Evolutionary conservation across 2,888 invertebrate species (phyloP).

Genomic region (Drosophila nr. medialis): DNA sequence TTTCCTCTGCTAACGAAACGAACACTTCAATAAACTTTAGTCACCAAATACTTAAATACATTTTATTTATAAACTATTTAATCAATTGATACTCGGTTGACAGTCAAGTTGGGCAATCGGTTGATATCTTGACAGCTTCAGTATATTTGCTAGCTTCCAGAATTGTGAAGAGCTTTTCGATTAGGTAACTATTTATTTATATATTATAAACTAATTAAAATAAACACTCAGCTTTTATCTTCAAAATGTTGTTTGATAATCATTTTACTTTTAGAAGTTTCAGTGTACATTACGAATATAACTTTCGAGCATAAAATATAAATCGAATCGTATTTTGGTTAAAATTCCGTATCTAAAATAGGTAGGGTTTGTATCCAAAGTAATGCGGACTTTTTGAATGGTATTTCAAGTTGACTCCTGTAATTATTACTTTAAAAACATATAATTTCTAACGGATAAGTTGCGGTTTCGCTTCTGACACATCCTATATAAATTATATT

Average conservation of each 20-base stretch:
- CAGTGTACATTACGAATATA: background rate
- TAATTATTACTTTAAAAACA: background rate
- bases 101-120: background rate
- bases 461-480: background rate
- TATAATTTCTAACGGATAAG: background rate
- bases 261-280: background rate
- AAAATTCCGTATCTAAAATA: background rate
- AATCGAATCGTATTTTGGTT: background rate
- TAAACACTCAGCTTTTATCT: background rate
- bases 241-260: background rate
- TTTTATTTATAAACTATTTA: background rate
- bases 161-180: background rate
- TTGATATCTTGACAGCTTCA: conserved; percentile 11
- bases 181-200: background rate
- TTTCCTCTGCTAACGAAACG: background rate
- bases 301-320: background rate
- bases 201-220: no score
- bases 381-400: background rate
- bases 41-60: background rate
- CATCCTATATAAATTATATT: background rate
- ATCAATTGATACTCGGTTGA: conserved; percentile 7
- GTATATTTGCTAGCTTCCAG: conserved; percentile 1
- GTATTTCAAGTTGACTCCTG: background rate
- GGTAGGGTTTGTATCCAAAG: rapidly evolving
- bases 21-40: conserved; percentile 6